Evolutionary conservation across 2,888 invertebrate species (phyloP).

Genomic region (Laspeyria flexula): DNA sequence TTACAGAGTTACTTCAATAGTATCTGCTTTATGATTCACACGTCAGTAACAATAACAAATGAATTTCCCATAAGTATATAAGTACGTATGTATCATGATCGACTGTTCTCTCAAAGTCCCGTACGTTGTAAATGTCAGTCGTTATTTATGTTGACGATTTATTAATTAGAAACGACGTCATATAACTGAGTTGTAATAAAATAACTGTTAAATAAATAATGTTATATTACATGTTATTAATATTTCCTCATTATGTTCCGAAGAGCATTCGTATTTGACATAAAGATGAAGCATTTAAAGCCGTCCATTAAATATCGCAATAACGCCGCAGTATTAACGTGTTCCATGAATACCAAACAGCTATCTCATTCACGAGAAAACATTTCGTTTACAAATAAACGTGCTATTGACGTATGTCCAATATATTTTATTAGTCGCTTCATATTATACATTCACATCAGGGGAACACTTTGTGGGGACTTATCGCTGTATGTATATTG

Average conservation of each 20-base stretch:
- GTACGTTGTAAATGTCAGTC: too few species aligned
- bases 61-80: too few species aligned
- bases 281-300: constrained; percentile 9
- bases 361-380: constrained; percentile 8
- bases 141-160: too few species aligned
- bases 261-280: constrained; percentile 3
- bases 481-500: background rate
- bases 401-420: constrained; percentile 5
- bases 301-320: constrained; percentile 14
- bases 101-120: too few species aligned
- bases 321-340: constrained; percentile 10
- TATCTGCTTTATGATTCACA: too few species aligned
- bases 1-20: too few species aligned
- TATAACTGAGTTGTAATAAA: too few species aligned
- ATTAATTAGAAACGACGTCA: too few species aligned
- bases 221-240: too few species aligned
- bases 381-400: constrained; percentile 16
- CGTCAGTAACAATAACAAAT: too few species aligned
- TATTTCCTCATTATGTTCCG: background rate
- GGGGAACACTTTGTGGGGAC: background rate
- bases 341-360: constrained; percentile 20
- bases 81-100: too few species aligned
- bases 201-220: too few species aligned
- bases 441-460: background rate
- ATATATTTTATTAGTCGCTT: constrained; percentile 9